Conservation (phyloP, 2,797 vertebrate species). For the Falco columbarius region DNA sequence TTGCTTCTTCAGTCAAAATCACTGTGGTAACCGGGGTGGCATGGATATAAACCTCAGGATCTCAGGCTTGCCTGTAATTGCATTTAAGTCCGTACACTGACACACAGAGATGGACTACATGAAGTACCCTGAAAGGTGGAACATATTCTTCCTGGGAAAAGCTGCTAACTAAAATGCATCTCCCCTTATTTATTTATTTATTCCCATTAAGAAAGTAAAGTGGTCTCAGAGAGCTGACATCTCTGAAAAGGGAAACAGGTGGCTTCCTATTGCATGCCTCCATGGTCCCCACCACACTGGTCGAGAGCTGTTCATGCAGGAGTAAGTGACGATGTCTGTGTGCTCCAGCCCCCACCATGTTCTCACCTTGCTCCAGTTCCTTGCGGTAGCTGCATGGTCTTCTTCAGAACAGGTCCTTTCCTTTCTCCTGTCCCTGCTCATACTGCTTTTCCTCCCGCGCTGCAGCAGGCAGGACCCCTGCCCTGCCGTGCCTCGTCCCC, state of each 20-base stretch:
- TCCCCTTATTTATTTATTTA: no score
- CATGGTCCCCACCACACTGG: background rate
- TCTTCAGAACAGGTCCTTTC: background rate
- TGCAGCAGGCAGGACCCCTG: background rate
- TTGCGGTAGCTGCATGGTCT: background rate
- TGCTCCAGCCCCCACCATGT: background rate
- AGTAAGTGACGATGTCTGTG: background rate
- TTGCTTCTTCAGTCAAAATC: background rate
- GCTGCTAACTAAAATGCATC: background rate
- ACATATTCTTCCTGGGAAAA: fast-evolving
- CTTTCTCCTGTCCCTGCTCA: background rate
- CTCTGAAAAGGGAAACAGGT: background rate
- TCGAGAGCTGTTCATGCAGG: background rate
- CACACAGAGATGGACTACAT: background rate
- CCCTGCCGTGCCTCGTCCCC: fast-evolving
- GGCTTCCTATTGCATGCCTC: background rate
- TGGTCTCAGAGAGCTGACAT: background rate
- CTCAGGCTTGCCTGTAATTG: background rate
- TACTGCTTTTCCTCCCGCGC: fast-evolving
- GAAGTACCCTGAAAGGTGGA: background rate
- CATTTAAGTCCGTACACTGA: background rate
- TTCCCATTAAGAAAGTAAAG: background rate
- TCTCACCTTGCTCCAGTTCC: background rate
- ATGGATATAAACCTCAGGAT: background rate
- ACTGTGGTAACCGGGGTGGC: background rate